phyloP scores from a whole-genome alignment of 23 tunicate species.

The Aplidium turbinatum region DNA sequence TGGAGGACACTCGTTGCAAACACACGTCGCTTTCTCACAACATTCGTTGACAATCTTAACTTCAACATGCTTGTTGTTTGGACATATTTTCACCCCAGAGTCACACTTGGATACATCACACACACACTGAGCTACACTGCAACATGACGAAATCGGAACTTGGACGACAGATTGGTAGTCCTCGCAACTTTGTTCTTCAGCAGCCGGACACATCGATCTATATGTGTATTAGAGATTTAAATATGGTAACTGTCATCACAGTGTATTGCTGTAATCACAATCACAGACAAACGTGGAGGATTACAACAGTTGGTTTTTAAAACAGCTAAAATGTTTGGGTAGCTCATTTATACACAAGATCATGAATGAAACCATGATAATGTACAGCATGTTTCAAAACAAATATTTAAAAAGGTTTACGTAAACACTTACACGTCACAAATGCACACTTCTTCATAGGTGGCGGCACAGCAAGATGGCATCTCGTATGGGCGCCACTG shows the following conservation, averaged over 20 bases:
- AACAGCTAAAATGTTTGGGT: no score
- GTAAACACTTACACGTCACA: conserved; percentile 74
- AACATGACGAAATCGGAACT: conserved; percentile 75
- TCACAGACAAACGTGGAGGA: no score
- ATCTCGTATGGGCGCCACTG: conserved; percentile 54
- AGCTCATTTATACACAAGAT: no score
- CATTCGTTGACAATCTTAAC: conserved; percentile 57
- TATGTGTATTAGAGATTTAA: no score
- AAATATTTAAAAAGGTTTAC: neutral
- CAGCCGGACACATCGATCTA: conserved; percentile 80
- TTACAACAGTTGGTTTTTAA: neutral
- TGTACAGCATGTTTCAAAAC: no score
- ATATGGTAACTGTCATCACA: no score
- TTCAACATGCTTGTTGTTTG: conserved; percentile 62
- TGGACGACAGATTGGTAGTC: conserved; percentile 54
- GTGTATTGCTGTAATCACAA: no score
- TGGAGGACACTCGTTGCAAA: conserved; percentile 73
- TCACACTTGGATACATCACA: conserved; percentile 69
- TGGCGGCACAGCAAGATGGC: conserved; percentile 69
- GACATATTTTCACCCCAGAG: conserved; percentile 52
- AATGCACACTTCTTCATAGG: conserved; percentile 80
- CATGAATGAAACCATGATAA: no score
- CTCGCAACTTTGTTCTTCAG: conserved; percentile 62
- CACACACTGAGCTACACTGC: conserved; percentile 59
- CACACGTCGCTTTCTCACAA: conserved; percentile 75